These are phyloP conservation scores for Okamejei kenojei DNA, from an alignment of 2,797 vertebrate species.

Conservation along the genomic window DNA sequence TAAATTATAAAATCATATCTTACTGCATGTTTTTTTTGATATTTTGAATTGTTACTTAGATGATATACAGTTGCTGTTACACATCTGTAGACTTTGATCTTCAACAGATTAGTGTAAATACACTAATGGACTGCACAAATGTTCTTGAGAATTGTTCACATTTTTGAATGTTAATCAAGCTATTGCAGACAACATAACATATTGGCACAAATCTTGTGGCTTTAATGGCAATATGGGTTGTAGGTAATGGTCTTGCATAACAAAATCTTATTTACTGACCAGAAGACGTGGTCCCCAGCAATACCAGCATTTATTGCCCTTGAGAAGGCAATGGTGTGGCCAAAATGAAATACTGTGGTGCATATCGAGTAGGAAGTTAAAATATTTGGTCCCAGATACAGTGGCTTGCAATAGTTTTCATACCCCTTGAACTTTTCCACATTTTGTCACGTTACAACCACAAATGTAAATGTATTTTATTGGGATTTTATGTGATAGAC, in stretches of 20 bases:
- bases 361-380: too few relatives aligned
- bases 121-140: background rate
- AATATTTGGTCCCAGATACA: too few relatives aligned
- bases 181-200: background rate
- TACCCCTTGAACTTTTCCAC: too few relatives aligned
- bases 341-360: too few relatives aligned
- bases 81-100: background rate
- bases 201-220: background rate
- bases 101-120: background rate
- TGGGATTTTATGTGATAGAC: too few relatives aligned
- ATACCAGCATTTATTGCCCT: background rate
- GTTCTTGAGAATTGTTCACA: background rate
- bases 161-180: background rate
- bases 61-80: background rate
- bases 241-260: background rate
- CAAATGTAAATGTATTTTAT: too few relatives aligned
- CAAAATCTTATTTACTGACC: too few relatives aligned
- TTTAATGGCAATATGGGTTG: background rate
- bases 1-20: background rate
- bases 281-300: too few relatives aligned
- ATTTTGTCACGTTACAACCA: too few relatives aligned
- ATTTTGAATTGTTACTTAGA: background rate
- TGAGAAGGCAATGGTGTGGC: too few relatives aligned
- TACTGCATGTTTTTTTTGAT: background rate
- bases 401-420: too few relatives aligned